Percentiles rank a stretch among this genome's conserved stretches.
Conservation (phyloP, 2,797 vertebrate species). For the Clarias platycephalus region DNA sequence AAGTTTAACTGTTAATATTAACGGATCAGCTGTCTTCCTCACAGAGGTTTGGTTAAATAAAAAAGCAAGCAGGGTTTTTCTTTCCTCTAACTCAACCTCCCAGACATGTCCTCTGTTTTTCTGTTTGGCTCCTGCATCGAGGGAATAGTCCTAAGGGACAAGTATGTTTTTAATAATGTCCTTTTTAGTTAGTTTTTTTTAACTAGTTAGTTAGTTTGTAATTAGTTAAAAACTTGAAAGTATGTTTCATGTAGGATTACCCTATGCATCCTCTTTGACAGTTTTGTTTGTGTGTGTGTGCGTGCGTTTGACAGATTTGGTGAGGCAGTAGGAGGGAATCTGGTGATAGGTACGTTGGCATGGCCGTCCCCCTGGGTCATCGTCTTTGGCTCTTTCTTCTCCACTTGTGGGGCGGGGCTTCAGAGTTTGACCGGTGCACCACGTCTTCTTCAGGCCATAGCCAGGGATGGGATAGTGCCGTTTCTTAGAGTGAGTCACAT, state of each 20-base stretch:
- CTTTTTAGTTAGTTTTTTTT: background rate
- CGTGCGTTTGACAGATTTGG: constrained; percentile 79
- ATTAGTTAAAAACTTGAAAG: background rate
- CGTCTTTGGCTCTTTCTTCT: constrained; percentile 95
- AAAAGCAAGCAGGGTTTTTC: background rate
- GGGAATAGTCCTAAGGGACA: constrained; percentile 90
- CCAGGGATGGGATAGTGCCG: constrained; percentile 90
- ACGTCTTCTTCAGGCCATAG: constrained; percentile 93
- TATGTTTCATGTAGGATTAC: background rate
- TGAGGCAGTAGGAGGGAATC: constrained; percentile 90
- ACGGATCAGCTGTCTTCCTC: background rate
- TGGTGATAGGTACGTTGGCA: constrained; percentile 92
- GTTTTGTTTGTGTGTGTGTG: background rate
- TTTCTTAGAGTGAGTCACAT: constrained; percentile 83
- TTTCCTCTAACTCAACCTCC: constrained; percentile 64
- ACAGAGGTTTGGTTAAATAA: background rate
- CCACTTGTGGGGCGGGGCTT: constrained; percentile 93
- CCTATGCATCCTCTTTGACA: background rate
- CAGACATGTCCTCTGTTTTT: constrained; percentile 88
- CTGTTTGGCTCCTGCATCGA: constrained; percentile 96
- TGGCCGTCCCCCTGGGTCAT: constrained; percentile 98
- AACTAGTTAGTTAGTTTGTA: too few species aligned
- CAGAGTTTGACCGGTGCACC: constrained; percentile 97
- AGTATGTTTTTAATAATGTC: constrained; percentile 75
- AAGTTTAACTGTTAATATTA: background rate